Conservation (phyloP, 2,113 vertebrate species). For the Perca flavescens region DNA sequence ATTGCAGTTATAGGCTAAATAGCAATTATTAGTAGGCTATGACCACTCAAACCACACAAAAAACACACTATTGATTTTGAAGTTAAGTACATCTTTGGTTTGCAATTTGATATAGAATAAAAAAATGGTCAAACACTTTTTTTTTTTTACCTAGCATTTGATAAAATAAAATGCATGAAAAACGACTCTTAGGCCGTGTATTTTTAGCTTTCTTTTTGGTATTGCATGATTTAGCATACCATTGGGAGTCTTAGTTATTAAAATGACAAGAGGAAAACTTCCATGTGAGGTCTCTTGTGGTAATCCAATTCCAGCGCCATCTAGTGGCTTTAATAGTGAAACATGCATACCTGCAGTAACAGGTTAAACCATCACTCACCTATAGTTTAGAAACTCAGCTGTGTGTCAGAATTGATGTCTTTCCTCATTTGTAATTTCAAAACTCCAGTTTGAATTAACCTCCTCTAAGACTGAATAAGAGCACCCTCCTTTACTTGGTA, state of each 20-base stretch:
- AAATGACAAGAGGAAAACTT: constrained; percentile 50
- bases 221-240: background rate
- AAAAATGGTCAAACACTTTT: background rate
- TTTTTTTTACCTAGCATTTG: background rate
- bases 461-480: background rate
- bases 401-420: background rate
- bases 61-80: background rate
- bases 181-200: accelerated
- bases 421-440: background rate
- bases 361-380: constrained; percentile 46
- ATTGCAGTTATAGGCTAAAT: background rate
- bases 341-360: constrained; percentile 38
- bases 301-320: constrained; percentile 53
- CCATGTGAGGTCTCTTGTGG: constrained; percentile 6
- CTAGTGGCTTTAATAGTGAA: constrained; percentile 44
- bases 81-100: background rate
- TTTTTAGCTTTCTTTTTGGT: background rate
- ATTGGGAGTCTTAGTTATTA: constrained; percentile 4
- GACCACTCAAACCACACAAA: background rate
- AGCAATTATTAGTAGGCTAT: background rate
- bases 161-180: background rate
- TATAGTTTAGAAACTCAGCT: background rate
- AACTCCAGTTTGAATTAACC: background rate
- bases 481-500: background rate
- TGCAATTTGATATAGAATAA: background rate